phyloP scores from a whole-genome alignment of 2,888 invertebrate species.

The Stenotaenia linearis region DNA sequence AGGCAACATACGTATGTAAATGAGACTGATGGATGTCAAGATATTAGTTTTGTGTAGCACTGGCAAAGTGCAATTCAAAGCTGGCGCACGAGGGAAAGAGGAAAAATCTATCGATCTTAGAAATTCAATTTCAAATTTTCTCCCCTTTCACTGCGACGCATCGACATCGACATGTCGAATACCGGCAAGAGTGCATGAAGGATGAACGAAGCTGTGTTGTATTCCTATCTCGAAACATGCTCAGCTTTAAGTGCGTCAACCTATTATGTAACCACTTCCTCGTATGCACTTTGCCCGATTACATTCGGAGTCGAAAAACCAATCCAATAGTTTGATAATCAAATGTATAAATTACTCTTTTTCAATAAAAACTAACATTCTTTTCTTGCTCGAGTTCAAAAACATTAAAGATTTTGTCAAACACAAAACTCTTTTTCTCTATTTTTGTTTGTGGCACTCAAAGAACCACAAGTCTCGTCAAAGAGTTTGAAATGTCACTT shows the following conservation, averaged over 20 bases:
- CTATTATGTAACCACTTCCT: background rate
- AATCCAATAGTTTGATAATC: background rate
- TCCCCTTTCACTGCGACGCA: background rate
- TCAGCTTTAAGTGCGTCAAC: background rate
- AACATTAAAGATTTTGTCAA: too few species aligned
- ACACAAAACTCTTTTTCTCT: too few species aligned
- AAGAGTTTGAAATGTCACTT: too few species aligned
- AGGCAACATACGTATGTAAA: background rate
- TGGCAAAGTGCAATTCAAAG: background rate
- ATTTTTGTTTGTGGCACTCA: background rate
- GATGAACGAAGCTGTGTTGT: background rate
- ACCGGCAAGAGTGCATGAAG: background rate
- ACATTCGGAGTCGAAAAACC: background rate
- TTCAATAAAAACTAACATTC: background rate
- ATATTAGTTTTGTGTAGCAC: background rate
- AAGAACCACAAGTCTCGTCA: too few species aligned
- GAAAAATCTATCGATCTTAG: background rate
- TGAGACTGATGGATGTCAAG: conserved; percentile 9
- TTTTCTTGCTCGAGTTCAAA: too few species aligned
- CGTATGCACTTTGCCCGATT: background rate
- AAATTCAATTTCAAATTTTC: conserved; percentile 26
- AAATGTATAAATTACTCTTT: background rate
- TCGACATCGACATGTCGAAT: background rate
- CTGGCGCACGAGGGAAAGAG: background rate
- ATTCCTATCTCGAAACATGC: background rate